Evolutionary conservation across 2,888 invertebrate species (phyloP).

Genomic region (Diloba caeruleocephala): DNA sequence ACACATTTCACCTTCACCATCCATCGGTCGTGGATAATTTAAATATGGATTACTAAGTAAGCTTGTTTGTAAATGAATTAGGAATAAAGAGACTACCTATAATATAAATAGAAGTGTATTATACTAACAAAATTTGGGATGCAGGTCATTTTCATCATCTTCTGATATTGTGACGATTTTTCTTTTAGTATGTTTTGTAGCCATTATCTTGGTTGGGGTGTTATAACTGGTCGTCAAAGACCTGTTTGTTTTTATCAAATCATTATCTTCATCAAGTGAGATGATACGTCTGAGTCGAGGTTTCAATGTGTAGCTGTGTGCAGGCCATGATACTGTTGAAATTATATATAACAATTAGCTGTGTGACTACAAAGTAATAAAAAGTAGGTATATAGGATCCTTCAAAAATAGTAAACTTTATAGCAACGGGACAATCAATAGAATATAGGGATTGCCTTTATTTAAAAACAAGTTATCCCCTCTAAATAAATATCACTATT

Average conservation of each 20-base stretch:
- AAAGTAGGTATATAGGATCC: too few species aligned
- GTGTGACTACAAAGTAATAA: too few species aligned
- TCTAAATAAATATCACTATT: too few species aligned
- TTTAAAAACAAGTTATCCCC: too few species aligned
- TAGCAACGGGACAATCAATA: too few species aligned
- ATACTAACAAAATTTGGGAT: conserved; percentile 73
- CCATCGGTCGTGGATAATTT: too few species aligned
- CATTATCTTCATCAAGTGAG: conserved; percentile 69
- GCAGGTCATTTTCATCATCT: conserved; percentile 70
- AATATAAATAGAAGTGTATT: background rate
- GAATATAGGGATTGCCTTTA: too few species aligned
- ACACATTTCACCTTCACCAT: too few species aligned
- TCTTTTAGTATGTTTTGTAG: conserved; percentile 65
- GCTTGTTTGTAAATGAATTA: background rate
- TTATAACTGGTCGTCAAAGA: conserved; percentile 64
- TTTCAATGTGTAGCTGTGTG: conserved; percentile 60
- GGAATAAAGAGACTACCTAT: background rate
- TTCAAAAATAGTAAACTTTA: too few species aligned
- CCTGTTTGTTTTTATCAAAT: conserved; percentile 56
- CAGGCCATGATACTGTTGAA: conserved; percentile 69
- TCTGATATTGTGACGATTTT: conserved; percentile 80
- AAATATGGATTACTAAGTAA: background rate
- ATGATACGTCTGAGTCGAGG: conserved; percentile 75
- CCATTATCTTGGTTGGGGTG: conserved; percentile 53
- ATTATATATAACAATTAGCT: conserved; percentile 11